Base-by-base conservation (phyloP, 2,888 invertebrate species). In the Branchinecta sandiegonensis region DNA sequence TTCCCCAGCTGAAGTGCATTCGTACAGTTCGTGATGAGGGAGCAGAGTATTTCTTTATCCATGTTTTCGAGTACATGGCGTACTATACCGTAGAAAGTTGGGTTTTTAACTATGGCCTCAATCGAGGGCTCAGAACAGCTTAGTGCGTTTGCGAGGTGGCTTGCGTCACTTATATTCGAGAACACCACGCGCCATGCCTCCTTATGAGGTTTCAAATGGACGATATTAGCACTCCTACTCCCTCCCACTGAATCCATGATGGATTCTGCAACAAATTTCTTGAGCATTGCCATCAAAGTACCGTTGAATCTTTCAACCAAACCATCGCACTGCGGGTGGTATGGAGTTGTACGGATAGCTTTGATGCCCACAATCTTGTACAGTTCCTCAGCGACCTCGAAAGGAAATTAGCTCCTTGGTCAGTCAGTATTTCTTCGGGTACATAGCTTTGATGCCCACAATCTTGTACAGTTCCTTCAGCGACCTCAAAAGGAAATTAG, bases 101-200 rank as follows among this genome's bases (percentile, higher is more conserved):
- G 50, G 50, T n/a, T 48, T 48, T 48, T 48, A 48, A 48, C 50
- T 48, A 11, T 48, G 11, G 50, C 50, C 50, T 48, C 50, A 48
- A 48, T 48, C 50, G 50, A 48, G 11, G 11, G 11, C n/a, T 48
- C 50, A 11, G 50, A 48, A 48, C 50, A 11, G 50, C 50, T 48
- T 48, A 48, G 11, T 48, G 50, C 50, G 50, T 48, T 48, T 48
- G 50, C 50, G 50, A 48, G 50, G 50, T 48, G 50, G n/a, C 50
- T 48, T 48, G 50, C 50, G 50, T 48, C 50, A 48, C 50, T 48
- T 48, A 11, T 48, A 48, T 48, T 48, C 11, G 50, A 48, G n/a
- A 48, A n/a, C 50, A 48, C 50, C n/a, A 48, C 50, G n/a, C 50
- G 50, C 50, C 50, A 48, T 11, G 50, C 50, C n/a, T 48, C 50